Conservation (phyloP, 2,113 vertebrate genomes). For the Sterna hirundo region DNA sequence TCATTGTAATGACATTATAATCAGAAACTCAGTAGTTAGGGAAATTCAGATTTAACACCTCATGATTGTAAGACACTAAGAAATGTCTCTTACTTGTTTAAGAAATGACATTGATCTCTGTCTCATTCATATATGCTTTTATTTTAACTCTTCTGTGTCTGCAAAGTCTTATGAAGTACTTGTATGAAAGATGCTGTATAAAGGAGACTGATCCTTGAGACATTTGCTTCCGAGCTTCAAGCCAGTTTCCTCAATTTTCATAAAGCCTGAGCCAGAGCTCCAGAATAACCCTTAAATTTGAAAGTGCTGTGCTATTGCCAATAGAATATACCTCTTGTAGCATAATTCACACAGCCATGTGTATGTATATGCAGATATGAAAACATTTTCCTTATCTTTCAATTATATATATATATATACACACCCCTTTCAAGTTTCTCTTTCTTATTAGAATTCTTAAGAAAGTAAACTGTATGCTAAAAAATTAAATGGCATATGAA, state of each 20-base stretch:
- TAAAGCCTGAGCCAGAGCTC: not conserved
- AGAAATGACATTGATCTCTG: not conserved
- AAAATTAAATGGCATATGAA: not conserved
- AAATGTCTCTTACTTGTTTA: not conserved
- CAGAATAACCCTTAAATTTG: not conserved
- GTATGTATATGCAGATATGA: not conserved
- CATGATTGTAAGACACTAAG: not conserved
- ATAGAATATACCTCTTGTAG: not conserved
- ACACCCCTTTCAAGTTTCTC: not conserved
- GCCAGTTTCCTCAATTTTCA: not conserved
- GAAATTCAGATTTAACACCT: not conserved
- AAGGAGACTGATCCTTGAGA: not conserved
- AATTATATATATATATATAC: too few relatives aligned
- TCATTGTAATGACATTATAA: not conserved
- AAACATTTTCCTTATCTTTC: not conserved
- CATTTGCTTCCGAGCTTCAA: not conserved
- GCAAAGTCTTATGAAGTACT: not conserved
- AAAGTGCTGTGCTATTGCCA: not conserved
- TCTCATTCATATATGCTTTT: not conserved
- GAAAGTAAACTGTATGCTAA: not conserved
- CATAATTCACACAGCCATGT: not conserved
- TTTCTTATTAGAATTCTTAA: not conserved
- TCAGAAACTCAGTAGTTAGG: not conserved
- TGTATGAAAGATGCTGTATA: not conserved
- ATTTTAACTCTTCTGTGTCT: not conserved